Evolutionary conservation across 2,888 invertebrate species (phyloP).

Genomic region (Drosophila villosipedis): DNA sequence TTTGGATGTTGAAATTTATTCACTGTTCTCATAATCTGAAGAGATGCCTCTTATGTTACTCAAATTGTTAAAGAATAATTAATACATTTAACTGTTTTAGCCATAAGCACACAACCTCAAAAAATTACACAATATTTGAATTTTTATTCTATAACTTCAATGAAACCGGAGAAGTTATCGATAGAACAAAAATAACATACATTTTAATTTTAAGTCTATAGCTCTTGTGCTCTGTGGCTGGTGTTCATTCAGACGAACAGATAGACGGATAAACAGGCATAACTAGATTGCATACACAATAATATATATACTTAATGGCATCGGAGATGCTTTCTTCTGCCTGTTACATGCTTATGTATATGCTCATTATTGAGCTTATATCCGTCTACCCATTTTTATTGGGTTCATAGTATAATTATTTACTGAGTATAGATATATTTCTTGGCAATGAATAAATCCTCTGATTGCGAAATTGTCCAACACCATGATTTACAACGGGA

Average conservation of each 20-base stretch:
- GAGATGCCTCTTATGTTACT: not conserved
- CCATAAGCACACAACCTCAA: not conserved
- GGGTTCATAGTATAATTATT: not conserved
- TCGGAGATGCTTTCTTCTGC: not conserved
- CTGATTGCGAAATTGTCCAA: not conserved
- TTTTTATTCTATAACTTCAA: not conserved
- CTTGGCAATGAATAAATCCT: constrained; percentile 7
- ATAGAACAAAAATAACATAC: not conserved
- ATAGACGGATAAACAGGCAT: not conserved
- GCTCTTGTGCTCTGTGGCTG: not conserved
- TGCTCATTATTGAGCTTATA: not conserved
- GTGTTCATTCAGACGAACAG: not conserved
- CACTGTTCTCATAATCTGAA: not conserved
- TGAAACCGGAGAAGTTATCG: not conserved
- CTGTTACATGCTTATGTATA: not conserved
- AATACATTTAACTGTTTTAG: not conserved
- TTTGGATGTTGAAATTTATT: not conserved
- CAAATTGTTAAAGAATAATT: not conserved
- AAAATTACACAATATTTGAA: not conserved
- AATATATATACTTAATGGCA: not conserved
- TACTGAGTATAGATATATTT: not conserved
- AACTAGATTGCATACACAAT: not conserved
- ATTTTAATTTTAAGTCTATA: not conserved
- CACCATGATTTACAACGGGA: not conserved
- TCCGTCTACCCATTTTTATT: not conserved